phyloP scores from a whole-genome alignment of 2,888 invertebrate genomes.

The Portevinia maculata region DNA sequence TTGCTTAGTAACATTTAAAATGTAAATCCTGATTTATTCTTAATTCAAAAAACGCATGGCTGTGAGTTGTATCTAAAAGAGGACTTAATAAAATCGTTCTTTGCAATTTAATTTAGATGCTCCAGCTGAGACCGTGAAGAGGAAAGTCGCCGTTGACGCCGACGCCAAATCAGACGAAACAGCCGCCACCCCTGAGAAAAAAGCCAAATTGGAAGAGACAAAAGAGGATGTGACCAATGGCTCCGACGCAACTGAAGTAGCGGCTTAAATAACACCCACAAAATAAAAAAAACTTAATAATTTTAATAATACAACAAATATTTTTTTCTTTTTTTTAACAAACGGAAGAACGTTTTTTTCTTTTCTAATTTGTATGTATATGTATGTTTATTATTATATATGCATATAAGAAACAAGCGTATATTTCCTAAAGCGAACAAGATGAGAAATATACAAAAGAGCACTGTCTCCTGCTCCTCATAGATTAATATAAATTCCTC shows the following conservation, averaged over 20 bases:
- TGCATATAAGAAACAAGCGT: constrained; percentile 62
- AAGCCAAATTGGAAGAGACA: constrained; percentile 82
- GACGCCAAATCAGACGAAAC: constrained; percentile 80
- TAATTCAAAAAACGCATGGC: too few species aligned
- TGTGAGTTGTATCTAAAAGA: too few species aligned
- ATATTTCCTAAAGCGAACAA: constrained; percentile 69
- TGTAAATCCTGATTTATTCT: neutral
- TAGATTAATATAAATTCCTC: constrained; percentile 54
- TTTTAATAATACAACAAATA: constrained; percentile 66
- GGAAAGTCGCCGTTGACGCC: constrained; percentile 80
- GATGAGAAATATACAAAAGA: constrained; percentile 27
- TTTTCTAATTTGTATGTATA: constrained; percentile 62
- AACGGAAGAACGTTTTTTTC: constrained; percentile 60
- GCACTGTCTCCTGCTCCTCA: constrained; percentile 33
- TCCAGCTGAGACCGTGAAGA: constrained; percentile 82
- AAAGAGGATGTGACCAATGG: constrained; percentile 82
- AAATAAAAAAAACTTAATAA: constrained; percentile 73
- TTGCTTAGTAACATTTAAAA: neutral
- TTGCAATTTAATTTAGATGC: constrained; percentile 75
- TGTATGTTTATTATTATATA: constrained; percentile 66
- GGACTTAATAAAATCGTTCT: too few species aligned
- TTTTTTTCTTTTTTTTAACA: constrained; percentile 64
- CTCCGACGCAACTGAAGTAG: constrained; percentile 82
- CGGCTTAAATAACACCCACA: constrained; percentile 80
- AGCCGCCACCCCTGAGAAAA: constrained; percentile 82